Conservation (phyloP, 2,888 invertebrate species). For the Abrostola triplasia region DNA sequence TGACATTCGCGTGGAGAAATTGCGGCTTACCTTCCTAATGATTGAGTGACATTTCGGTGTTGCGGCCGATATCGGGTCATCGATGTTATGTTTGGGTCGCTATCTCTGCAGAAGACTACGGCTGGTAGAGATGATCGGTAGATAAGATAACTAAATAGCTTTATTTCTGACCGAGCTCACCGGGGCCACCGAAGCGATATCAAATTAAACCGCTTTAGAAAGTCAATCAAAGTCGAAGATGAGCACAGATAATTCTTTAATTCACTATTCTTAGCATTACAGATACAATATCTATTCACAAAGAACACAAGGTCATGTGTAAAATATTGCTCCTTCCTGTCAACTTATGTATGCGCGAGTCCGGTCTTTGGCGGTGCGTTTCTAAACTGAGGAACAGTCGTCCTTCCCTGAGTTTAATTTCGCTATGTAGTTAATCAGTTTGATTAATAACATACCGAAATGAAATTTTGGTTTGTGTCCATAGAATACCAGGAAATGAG, state of each 20-base stretch:
- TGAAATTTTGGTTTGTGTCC: too few species aligned
- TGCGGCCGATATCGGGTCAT: conserved; percentile 72
- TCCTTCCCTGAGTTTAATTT: too few species aligned
- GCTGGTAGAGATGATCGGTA: conserved; percentile 68
- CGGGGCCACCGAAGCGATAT: conserved; percentile 74
- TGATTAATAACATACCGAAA: too few species aligned
- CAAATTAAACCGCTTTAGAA: conserved; percentile 82
- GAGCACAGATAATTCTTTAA: conserved; percentile 62
- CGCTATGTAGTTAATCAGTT: too few species aligned
- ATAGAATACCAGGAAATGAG: not conserved
- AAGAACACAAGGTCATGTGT: conserved; percentile 16
- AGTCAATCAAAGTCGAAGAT: conserved; percentile 80
- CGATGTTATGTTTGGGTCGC: conserved; percentile 75
- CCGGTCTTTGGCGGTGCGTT: too few species aligned
- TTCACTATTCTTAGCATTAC: conserved; percentile 28
- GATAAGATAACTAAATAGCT: conserved; percentile 81
- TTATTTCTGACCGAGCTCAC: conserved; percentile 76
- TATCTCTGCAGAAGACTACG: conserved; percentile 69
- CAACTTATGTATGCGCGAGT: conserved; percentile 3
- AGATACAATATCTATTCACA: conserved; percentile 15
- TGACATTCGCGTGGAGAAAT: conserved; percentile 83
- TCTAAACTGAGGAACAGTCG: too few species aligned
- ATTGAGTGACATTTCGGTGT: conserved; percentile 78
- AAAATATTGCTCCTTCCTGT: conserved; percentile 6
- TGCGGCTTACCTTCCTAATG: conserved; percentile 63